These are phyloP conservation scores for Dryadula phaetusa DNA, from an alignment of 2,888 invertebrate genomes.

Conservation along the genomic window DNA sequence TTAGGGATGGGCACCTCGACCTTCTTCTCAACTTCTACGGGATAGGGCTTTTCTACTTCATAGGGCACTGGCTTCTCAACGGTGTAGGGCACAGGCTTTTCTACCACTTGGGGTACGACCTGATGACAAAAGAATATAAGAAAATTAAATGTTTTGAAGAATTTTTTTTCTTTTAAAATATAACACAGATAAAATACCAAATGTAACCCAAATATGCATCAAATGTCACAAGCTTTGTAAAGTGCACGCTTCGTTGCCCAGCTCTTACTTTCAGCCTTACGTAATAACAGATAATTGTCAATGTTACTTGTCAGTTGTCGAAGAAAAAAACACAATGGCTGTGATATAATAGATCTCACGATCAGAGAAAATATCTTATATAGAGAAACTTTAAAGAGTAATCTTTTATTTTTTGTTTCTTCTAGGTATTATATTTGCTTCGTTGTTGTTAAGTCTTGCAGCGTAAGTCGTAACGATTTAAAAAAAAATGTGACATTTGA, in stretches of 20 bases:
- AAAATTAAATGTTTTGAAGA: too few species aligned
- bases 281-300: constrained; percentile 58
- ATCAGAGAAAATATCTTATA: constrained; percentile 29
- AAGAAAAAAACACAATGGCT: constrained; percentile 51
- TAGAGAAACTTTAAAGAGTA: constrained; percentile 13
- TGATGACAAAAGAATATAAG: constrained; percentile 50
- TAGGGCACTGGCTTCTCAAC: constrained; percentile 89
- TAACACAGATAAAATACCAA: background rate
- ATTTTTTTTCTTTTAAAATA: background rate
- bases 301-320: constrained; percentile 20
- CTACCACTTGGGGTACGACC: constrained; percentile 88
- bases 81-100: constrained; percentile 89
- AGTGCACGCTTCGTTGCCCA: constrained; percentile 61
- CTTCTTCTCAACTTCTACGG: constrained; percentile 90
- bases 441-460: too few species aligned
- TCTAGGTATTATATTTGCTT: background rate
- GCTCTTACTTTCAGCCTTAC: constrained; percentile 76
- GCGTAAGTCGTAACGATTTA: too few species aligned
- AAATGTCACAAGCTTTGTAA: constrained; percentile 9
- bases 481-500: too few species aligned
- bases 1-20: constrained; percentile 88
- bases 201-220: constrained; percentile 23
- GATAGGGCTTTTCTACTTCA: constrained; percentile 89
- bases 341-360: constrained; percentile 51
- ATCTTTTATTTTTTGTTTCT: background rate